Base-by-base conservation (phyloP, 2,888 invertebrate genomes). In the Dinocampus coccinellae region DNA sequence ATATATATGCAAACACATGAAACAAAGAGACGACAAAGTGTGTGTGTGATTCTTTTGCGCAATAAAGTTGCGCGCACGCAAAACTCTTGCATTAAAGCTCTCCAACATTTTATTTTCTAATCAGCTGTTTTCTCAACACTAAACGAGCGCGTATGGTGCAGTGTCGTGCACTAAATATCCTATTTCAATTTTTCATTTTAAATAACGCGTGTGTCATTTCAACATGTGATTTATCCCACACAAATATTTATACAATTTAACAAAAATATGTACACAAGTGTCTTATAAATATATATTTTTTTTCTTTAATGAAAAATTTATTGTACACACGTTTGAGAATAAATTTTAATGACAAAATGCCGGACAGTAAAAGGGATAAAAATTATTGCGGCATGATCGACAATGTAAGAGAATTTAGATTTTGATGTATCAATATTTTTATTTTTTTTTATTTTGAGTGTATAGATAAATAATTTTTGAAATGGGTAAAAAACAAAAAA, bases 131-230 rank as follows among this genome's bases (percentile, higher is more conserved):
- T 33, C 34, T 58, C 33, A 33, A 58, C n/a, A 47, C 47, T 16
- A 16, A 47, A 47, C 16, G 9, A 47, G 47, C 16, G n/a, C 16
- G 47, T 20, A 16, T 7, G n/a, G 33, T 9, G 33, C 57, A 26
- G 33, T 29, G 60, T 29, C 47, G 60, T 29, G 61, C 57, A 47
- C 70, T 52, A 16, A 34, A n/a, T n/a, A n/a, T 63, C 53, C 68
- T 47, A 53, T 63, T 68, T 73, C 69, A 74, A 72, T n/a, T 20
- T 73, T 58, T 72, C 20, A 75, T 74, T 73, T 71, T 70, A 70
- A 62, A 47, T 66, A 68, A 66, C 69, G 64, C 62, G 70, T 62
- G 52, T 67, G 66, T 67, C 39, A 68, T 69, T 69, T n/a, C 68
- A 39, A 61, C 42, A 58, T 26, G 66, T 70, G 33, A 63, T 63